Evolutionary conservation across 2,888 invertebrate genomes (phyloP).

Genomic region (Drosophila mayaguana): DNA sequence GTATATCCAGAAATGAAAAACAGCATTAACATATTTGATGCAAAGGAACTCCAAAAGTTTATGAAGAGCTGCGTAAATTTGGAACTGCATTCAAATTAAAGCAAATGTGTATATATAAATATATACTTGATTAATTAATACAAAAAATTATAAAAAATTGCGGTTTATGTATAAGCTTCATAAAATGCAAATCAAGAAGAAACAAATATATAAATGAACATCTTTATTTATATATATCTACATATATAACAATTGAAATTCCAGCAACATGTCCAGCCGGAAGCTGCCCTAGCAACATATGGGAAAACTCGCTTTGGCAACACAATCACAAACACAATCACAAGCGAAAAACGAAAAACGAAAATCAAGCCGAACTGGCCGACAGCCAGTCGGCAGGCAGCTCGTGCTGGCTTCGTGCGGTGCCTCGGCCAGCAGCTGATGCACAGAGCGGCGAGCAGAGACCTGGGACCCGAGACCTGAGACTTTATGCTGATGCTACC

Average conservation of each 20-base stretch:
- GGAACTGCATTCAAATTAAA: conserved; percentile 11
- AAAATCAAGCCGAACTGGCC: conserved; percentile 20
- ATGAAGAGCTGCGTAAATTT: background rate
- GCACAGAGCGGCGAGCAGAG: conserved; percentile 52
- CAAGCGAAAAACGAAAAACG: conserved; percentile 22
- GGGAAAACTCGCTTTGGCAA: conserved; percentile 60
- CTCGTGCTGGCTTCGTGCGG: conserved; percentile 46
- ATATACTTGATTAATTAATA: conserved; percentile 41
- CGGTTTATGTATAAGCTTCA: conserved; percentile 23
- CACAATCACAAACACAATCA: conserved; percentile 65
- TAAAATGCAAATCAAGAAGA: conserved; percentile 25
- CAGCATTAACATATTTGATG: conserved; percentile 45
- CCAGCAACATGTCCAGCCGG: conserved; percentile 65
- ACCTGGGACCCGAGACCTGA: conserved; percentile 53
- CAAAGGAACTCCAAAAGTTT: conserved; percentile 1
- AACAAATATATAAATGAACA: background rate
- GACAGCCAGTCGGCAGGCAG: conserved; percentile 15
- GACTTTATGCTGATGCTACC: conserved; percentile 82
- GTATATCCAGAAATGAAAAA: background rate
- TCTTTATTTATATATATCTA: background rate
- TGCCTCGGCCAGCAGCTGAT: conserved; percentile 64
- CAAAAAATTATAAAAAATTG: conserved; percentile 18
- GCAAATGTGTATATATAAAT: background rate
- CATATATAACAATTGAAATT: conserved; percentile 6
- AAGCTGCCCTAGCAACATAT: conserved; percentile 73